These are phyloP conservation scores for Nemurella pictetii DNA, from an alignment of 2,888 invertebrate species.

Conservation along the genomic window DNA sequence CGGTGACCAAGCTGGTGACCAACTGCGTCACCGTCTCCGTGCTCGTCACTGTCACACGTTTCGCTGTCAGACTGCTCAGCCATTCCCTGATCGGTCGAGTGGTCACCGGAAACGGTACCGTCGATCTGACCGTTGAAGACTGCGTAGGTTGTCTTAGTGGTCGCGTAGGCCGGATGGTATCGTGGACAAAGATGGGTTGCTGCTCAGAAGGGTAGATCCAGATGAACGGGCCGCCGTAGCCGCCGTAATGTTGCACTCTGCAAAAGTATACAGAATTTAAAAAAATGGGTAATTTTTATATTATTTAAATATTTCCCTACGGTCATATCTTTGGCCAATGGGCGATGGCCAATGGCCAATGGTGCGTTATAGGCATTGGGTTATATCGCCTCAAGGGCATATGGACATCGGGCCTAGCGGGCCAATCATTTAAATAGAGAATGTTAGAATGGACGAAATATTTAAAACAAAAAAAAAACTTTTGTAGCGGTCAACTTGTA, in stretches of 20 bases:
- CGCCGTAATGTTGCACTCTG: conserved; percentile 24
- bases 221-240: conserved; percentile 9
- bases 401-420: too few relatives aligned
- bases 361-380: too few relatives aligned
- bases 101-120: background rate
- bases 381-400: too few relatives aligned
- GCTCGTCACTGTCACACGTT: background rate
- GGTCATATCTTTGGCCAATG: too few relatives aligned
- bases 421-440: too few relatives aligned
- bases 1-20: background rate
- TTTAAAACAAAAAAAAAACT: too few relatives aligned
- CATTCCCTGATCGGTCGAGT: background rate
- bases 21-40: background rate
- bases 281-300: too few relatives aligned
- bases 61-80: background rate
- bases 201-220: conserved; percentile 14
- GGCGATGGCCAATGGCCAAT: too few relatives aligned
- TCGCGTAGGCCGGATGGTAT: background rate
- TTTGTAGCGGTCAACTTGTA: too few relatives aligned
- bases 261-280: background rate
- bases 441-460: too few relatives aligned
- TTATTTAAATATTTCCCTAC: too few relatives aligned
- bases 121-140: background rate
- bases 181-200: conserved; percentile 5
- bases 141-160: background rate